These are phyloP conservation scores for Archivesica marissinica DNA, from an alignment of 1,140 invertebrate genomes.

Conservation along the genomic window DNA sequence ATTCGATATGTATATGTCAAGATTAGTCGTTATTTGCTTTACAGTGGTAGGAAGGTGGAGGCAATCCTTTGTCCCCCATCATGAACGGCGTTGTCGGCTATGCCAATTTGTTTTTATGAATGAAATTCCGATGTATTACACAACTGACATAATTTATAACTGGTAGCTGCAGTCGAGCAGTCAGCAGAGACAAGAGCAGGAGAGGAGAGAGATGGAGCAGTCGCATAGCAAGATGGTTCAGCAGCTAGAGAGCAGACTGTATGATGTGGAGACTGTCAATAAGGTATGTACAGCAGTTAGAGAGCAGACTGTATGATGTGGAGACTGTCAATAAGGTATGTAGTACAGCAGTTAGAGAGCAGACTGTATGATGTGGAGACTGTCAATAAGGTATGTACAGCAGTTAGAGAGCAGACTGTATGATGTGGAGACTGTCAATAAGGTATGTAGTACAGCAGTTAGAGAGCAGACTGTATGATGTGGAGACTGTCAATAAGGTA, in stretches of 20 bases:
- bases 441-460: constrained; percentile 82
- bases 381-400: constrained; percentile 82
- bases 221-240: constrained; percentile 79
- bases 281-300: constrained; percentile 83
- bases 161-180: constrained; percentile 77
- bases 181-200: constrained; percentile 79
- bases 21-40: too few species aligned
- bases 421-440: constrained; percentile 79
- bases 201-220: constrained; percentile 82
- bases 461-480: constrained; percentile 78
- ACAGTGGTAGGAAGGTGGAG: too few species aligned
- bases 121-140: background rate
- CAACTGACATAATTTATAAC: background rate
- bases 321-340: constrained; percentile 82
- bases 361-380: constrained; percentile 78
- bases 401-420: constrained; percentile 80
- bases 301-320: constrained; percentile 77
- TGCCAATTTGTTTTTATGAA: background rate
- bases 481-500: constrained; percentile 82
- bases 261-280: constrained; percentile 78
- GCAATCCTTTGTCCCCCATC: too few species aligned
- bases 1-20: too few species aligned
- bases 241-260: constrained; percentile 79
- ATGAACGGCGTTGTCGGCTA: too few species aligned
- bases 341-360: constrained; percentile 80